A percentile compares a stretch with the other conserved stretches of the same genome.
phyloP scores from a whole-genome alignment of 2,888 invertebrate species.

The Plebejus anna region DNA sequence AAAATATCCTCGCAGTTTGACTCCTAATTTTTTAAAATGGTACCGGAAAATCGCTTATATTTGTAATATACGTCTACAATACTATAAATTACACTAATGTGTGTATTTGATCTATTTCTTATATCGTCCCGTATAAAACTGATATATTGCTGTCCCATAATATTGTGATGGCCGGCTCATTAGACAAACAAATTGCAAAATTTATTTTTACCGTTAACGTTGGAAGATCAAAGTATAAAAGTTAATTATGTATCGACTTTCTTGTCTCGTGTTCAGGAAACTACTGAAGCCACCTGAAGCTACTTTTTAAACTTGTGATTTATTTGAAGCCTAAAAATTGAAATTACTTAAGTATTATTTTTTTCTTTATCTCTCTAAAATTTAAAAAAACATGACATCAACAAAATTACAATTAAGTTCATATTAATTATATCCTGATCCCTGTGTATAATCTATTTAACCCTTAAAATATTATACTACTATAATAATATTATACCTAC shows the following conservation, averaged over 20 bases:
- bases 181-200: conserved; percentile 31
- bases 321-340: no score
- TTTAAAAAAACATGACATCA: no score
- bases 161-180: conserved; percentile 1
- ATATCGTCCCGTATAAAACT: conserved; percentile 15
- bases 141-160: conserved; percentile 1
- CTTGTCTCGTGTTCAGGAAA: background rate
- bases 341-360: no score
- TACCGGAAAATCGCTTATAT: no score
- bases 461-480: no score
- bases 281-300: background rate
- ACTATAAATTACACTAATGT: conserved; percentile 20
- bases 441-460: no score
- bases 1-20: no score
- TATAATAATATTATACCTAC: no score
- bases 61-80: conserved; percentile 21
- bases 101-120: conserved; percentile 10
- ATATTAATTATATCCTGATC: no score
- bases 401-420: no score
- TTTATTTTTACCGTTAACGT: conserved; percentile 32
- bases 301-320: background rate
- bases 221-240: conserved; percentile 1
- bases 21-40: no score
- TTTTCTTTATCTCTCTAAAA: no score
- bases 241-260: background rate